Conservation (phyloP, 1,140 invertebrate species). For the Drosophila sturtevanti region DNA sequence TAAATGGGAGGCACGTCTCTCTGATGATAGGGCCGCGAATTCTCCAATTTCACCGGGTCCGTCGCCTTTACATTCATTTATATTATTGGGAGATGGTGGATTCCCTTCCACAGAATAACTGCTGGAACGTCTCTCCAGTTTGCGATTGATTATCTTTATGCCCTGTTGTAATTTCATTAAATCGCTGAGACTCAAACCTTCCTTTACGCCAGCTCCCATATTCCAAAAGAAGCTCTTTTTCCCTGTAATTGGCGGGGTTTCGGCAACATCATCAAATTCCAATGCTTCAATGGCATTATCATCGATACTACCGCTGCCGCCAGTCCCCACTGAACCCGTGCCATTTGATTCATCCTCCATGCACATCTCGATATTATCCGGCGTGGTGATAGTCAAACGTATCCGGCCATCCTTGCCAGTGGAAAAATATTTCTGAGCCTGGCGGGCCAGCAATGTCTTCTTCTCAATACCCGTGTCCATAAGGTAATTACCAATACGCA, state of each 20-base stretch:
- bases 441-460: conserved; percentile 60
- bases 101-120: conserved; percentile 61
- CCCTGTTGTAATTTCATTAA: conserved; percentile 67
- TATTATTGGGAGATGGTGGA: conserved; percentile 13
- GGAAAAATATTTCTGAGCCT: conserved; percentile 54
- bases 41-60: not conserved
- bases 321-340: conserved; percentile 47
- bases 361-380: conserved; percentile 74
- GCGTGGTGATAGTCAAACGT: conserved; percentile 73
- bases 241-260: conserved; percentile 10
- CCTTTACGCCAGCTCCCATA: conserved; percentile 68
- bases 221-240: conserved; percentile 80
- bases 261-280: conserved; percentile 57
- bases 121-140: conserved; percentile 63
- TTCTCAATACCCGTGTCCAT: conserved; percentile 82
- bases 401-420: conserved; percentile 68
- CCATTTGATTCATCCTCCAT: conserved; percentile 72
- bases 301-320: conserved; percentile 50
- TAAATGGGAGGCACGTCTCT: conserved; percentile 56
- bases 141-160: conserved; percentile 61
- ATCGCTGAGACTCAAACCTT: conserved; percentile 73
- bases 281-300: conserved; percentile 76
- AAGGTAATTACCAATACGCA: conserved; percentile 79
- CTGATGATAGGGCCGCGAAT: conserved; percentile 30
- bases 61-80: conserved; percentile 11